These are phyloP conservation scores for Probaryconus sp. DNA, from an alignment of 1,140 invertebrate species.

Conservation along the genomic window DNA sequence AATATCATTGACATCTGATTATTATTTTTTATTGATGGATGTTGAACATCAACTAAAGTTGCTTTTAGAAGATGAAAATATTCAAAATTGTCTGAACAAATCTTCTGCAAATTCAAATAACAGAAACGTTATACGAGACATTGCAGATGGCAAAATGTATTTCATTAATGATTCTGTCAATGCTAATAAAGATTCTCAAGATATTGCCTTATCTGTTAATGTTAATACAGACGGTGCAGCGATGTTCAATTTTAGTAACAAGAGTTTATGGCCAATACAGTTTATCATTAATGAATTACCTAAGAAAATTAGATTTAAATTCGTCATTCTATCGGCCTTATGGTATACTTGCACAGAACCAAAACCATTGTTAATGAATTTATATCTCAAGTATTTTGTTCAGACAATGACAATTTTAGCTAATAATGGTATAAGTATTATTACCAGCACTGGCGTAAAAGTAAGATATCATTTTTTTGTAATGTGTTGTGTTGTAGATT, in stretches of 20 bases:
- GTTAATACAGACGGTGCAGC: slow-evolving; percentile 42
- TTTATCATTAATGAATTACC: slow-evolving; percentile 45
- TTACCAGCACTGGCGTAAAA: slow-evolving; percentile 3
- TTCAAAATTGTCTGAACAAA: not conserved
- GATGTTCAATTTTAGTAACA: slow-evolving; percentile 29
- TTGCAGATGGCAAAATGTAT: slow-evolving; percentile 10
- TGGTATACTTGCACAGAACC: slow-evolving; percentile 36
- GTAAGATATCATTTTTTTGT: slow-evolving; percentile 22
- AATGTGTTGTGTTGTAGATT: slow-evolving; percentile 28
- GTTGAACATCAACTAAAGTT: slow-evolving; percentile 7
- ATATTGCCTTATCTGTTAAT: slow-evolving; percentile 34
- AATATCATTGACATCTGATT: slow-evolving; percentile 5
- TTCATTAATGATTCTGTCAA: not conserved
- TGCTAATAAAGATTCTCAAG: not conserved
- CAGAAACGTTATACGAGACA: slow-evolving; percentile 1
- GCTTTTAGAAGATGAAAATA: slow-evolving; percentile 1
- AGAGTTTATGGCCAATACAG: slow-evolving; percentile 54
- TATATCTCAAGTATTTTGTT: slow-evolving; percentile 36
- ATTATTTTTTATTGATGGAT: slow-evolving; percentile 19
- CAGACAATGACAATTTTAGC: slow-evolving; percentile 15
- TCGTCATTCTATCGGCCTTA: slow-evolving; percentile 28
- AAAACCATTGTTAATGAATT: slow-evolving; percentile 34
- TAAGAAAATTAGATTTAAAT: slow-evolving; percentile 34
- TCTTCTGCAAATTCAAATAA: not conserved
- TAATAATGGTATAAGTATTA: slow-evolving; percentile 29